These are phyloP conservation scores for Scelioninae gen. 1 DNA, from an alignment of 2,888 invertebrate genomes.

Conservation along the genomic window DNA sequence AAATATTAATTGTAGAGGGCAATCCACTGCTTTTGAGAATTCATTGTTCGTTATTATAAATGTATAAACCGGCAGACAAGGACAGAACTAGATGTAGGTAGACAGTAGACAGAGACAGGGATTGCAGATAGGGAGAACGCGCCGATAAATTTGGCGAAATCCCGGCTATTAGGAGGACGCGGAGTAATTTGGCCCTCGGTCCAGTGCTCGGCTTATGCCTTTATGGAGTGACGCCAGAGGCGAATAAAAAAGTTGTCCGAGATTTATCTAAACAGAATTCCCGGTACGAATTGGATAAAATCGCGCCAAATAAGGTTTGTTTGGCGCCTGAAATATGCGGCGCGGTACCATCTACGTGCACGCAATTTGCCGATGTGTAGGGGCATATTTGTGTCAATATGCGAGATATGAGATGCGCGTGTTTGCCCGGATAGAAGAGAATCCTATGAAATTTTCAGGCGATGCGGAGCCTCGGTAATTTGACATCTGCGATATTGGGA, in stretches of 20 bases:
- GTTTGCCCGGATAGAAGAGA: conserved; percentile 42
- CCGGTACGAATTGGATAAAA: conserved; percentile 28
- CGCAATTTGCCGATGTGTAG: background rate
- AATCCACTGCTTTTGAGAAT: background rate
- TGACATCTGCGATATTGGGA: conserved; percentile 55
- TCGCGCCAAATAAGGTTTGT: conserved; percentile 22
- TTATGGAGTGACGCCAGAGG: conserved; percentile 20
- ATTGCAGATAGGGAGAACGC: background rate
- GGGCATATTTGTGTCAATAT: background rate
- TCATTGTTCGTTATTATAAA: conserved; percentile 3
- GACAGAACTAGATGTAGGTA: no score
- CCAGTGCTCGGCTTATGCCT: conserved; percentile 20
- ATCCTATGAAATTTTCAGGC: conserved; percentile 48
- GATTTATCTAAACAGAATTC: conserved; percentile 31
- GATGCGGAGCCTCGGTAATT: conserved; percentile 44
- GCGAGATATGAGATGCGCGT: conserved; percentile 25
- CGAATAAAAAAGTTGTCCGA: conserved; percentile 18
- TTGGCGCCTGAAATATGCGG: conserved; percentile 27
- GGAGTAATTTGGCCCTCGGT: conserved; percentile 25
- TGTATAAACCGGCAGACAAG: background rate
- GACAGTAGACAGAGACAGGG: background rate
- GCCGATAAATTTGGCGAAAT: conserved; percentile 24
- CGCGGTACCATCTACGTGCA: background rate
- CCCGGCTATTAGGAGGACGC: conserved; percentile 23
- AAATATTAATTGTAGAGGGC: conserved; percentile 19